A percentile compares a stretch with the other conserved stretches of the same genome.
These are phyloP conservation scores for Thelaira solivaga DNA, from an alignment of 2,888 invertebrate genomes.

Conservation along the genomic window DNA sequence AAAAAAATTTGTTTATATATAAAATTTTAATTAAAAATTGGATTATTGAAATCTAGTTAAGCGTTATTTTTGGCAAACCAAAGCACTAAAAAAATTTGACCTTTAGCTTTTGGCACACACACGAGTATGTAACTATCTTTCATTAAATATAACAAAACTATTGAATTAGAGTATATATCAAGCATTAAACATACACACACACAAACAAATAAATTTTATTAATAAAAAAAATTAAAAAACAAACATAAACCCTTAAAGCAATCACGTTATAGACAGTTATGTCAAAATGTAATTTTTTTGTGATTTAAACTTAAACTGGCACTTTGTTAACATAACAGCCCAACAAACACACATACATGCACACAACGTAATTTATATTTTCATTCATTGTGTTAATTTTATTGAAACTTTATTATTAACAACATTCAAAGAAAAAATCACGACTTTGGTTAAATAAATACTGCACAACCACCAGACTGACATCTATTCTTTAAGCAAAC, in stretches of 20 bases:
- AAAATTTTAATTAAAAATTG: no score
- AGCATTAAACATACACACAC: slow-evolving; percentile 9
- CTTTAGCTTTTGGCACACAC: slow-evolving; percentile 49
- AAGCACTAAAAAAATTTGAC: slow-evolving; percentile 22
- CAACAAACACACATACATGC: slow-evolving; percentile 28
- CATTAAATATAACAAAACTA: slow-evolving; percentile 30
- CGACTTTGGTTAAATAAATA: slow-evolving; percentile 45
- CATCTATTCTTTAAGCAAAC: slow-evolving; percentile 47
- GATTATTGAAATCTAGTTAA: no score
- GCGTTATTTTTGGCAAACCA: background rate
- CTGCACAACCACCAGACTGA: background rate
- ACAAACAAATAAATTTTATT: background rate
- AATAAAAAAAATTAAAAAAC: slow-evolving; percentile 1
- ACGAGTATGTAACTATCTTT: no score
- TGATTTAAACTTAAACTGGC: slow-evolving; percentile 56
- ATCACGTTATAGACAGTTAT: slow-evolving; percentile 73
- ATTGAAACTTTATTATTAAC: slow-evolving; percentile 47
- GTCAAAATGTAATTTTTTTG: slow-evolving; percentile 55
- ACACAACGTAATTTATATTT: slow-evolving; percentile 58
- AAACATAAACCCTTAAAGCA: slow-evolving; percentile 66
- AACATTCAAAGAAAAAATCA: slow-evolving; percentile 49
- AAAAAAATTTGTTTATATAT: no score
- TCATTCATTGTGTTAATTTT: slow-evolving; percentile 63
- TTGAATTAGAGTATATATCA: background rate
- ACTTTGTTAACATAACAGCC: slow-evolving; percentile 59